Evolutionary conservation across 2,113 vertebrate genomes (phyloP).

Genomic region (Rhinopomastus cyanomelas): DNA sequence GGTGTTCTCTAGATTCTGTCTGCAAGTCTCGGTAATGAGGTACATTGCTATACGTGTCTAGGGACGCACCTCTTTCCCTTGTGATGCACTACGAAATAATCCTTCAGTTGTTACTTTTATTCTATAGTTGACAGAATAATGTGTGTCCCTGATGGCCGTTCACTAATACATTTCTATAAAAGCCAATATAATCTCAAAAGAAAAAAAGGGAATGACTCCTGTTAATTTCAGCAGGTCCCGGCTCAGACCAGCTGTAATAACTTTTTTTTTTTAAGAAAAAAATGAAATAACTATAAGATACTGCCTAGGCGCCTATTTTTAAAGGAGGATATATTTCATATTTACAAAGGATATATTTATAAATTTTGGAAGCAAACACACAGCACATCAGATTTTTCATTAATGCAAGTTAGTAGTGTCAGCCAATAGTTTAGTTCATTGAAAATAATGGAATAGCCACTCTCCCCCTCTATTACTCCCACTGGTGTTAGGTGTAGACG

Average conservation of each 20-base stretch:
- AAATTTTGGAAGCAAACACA: background rate
- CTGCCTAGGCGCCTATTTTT: background rate
- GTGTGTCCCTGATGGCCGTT: background rate
- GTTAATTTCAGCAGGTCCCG: background rate
- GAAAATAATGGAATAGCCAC: conserved; percentile 13
- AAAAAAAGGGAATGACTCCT: background rate
- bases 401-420: background rate
- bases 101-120: background rate
- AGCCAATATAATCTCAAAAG: conserved; percentile 1
- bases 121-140: background rate
- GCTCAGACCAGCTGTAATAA: background rate
- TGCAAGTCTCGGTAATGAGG: background rate
- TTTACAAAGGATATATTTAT: background rate
- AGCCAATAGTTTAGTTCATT: conserved; percentile 1
- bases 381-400: background rate
- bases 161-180: conserved; percentile 8
- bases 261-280: background rate
- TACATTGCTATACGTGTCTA: background rate
- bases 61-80: background rate
- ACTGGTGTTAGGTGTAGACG: background rate
- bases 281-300: background rate
- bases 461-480: background rate
- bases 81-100: background rate
- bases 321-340: background rate
- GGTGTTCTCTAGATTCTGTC: background rate